Base-by-base conservation (phyloP, 2,113 vertebrate species). In the Dipodomys merriami region DNA sequence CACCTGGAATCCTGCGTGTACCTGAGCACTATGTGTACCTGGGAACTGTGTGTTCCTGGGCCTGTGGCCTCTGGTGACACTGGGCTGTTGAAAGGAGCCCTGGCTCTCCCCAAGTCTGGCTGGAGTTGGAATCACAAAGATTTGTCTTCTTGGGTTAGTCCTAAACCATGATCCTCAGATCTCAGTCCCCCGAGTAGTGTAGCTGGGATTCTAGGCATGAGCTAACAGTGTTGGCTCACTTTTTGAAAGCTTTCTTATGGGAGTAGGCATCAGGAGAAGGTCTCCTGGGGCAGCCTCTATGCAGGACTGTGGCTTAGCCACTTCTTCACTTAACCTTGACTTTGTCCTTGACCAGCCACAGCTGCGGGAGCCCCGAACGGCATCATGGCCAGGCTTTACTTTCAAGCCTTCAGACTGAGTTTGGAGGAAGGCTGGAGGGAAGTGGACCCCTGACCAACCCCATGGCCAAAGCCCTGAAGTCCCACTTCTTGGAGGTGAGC, bases 341-440 rank as follows among this genome's bases (percentile, higher is more conserved):
- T 16, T 57, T 25, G 23, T 19, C 88, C 94, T 96, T 96, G 90
- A 91, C 89, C 71, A 95, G 91, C 60, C 89, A 91, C 85, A 89
- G 76, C 91, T 88, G n/a, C 13, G 23, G 64, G 79, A 86, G 83
- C 77, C 89, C 97, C n/a, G 10, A 92, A 92, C 73, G 86, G 90
- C 95, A 8, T 94, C 62, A 33, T 83, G 91, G 92, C 95, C 95
- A 97, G 95, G 80, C 89, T 95, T 96, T 85, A 35, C 78, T 92
- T 95, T 95, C 94, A 97, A 95, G 96, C 95, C 85, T 95, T 29
- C 20, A 82, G 83, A 94, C 92, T 95, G 78, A 1, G 0, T 85
- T 86, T 90, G 91, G 80, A 94, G 91, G 85, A 89, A 49, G 18
- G 18, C 0, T 2, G 44, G 81, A 72, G 64, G 22, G 95, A 91